Evolutionary conservation across 2,888 invertebrate genomes (phyloP).

Genomic region (Latheticus oryzae): DNA sequence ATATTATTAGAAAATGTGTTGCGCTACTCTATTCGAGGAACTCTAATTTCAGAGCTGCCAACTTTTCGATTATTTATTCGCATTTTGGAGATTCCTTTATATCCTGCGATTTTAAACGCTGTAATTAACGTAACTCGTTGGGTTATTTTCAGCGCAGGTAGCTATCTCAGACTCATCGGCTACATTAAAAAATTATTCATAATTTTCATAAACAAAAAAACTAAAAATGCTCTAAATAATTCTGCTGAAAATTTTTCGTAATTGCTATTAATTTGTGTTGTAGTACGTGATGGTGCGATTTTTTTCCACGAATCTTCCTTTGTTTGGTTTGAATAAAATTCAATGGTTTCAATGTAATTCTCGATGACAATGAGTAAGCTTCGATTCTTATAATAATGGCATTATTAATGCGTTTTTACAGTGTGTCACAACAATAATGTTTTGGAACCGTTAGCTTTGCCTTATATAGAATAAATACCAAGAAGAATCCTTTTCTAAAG

Average conservation of each 20-base stretch:
- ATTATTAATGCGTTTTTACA: slow-evolving; percentile 10
- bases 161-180: too few relatives aligned
- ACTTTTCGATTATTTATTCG: slow-evolving; percentile 16
- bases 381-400: slow-evolving; percentile 14
- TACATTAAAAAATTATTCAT: too few relatives aligned
- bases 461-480: slow-evolving; percentile 14
- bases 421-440: slow-evolving; percentile 17
- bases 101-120: too few relatives aligned
- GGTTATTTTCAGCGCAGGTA: slow-evolving; percentile 5
- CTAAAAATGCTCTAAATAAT: too few relatives aligned
- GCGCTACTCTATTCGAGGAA: slow-evolving; percentile 17
- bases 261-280: too few relatives aligned
- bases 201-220: too few relatives aligned
- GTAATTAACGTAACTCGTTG: too few relatives aligned
- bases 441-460: slow-evolving; percentile 16
- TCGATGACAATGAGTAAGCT: slow-evolving; percentile 23
- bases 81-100: slow-evolving; percentile 7
- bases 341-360: slow-evolving; percentile 15
- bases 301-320: too few relatives aligned
- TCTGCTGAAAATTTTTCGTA: too few relatives aligned
- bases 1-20: slow-evolving; percentile 31
- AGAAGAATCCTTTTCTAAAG: slow-evolving; percentile 18
- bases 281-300: too few relatives aligned
- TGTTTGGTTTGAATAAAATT: too few relatives aligned
- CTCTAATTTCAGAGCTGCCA: slow-evolving; percentile 15